Evolutionary conservation across 1,140 invertebrate species (phyloP), one percentile per base, ranked within the genome.

Genomic region (Neodiprion fabricii): DNA sequence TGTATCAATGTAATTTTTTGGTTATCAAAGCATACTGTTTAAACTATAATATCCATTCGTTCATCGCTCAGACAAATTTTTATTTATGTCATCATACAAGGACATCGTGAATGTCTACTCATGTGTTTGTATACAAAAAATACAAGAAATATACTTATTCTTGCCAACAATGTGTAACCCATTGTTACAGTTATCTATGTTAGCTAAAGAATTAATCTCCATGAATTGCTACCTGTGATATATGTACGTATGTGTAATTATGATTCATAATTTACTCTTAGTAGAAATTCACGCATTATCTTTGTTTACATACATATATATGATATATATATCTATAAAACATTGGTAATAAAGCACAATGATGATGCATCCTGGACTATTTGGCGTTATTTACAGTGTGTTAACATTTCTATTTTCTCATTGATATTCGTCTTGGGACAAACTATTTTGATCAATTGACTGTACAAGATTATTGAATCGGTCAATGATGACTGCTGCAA

Each of bases 201-300:
- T 61, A 17, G n/a, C 11, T 14, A 17, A 61, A 61, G n/a, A 61
- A 61, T 61, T 61, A 61, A 61, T 14, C 4, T 61, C 4, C n/a
- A 61, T 17, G 11, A 61, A 61, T 61, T 61, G 53, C 53, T 61
- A 61, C 53, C 53, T 61, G 53, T 61, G 53, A 61, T 61, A 61
- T 61, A 61, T 61, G 53, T 61, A 61, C n/a, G 11, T 61, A 61
- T 61, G 11, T 40, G 28, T 40, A 40, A 40, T 40, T 40, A 40
- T 40, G 28, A 40, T 40, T 40, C 28, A 5, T 40, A 17, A 61
- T 61, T 61, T 17, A 61, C 53, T 61, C n/a, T 5, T 61, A 17
- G 53, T 12, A 61, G 11, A 17, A 61, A 61, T 17, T 14, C 53
- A 61, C 53, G 28, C 28, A 40, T 40, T 40, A 40, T 40, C 28